Percentiles rank a stretch among this genome's conserved stretches.
These are phyloP conservation scores for Calypte anna DNA, from an alignment of 2,113 vertebrate genomes.

Conservation along the genomic window DNA sequence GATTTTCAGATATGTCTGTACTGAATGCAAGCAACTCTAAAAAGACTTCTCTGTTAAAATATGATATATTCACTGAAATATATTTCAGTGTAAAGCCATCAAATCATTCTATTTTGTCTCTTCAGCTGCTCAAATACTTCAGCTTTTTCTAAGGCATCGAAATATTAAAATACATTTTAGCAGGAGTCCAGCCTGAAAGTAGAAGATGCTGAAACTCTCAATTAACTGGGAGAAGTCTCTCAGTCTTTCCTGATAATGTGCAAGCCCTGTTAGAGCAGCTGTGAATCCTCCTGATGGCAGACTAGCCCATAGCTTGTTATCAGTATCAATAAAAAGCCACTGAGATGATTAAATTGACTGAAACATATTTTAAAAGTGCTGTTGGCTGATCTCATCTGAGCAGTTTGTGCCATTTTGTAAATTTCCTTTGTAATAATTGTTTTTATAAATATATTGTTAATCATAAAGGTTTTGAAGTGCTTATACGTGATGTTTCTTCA, in stretches of 20 bases:
- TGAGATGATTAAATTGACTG: constrained; percentile 29
- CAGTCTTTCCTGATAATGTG: neutral
- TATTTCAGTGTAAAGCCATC: neutral
- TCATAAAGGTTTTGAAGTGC: neutral
- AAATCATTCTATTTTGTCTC: neutral
- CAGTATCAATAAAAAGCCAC: neutral
- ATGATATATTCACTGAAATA: neutral
- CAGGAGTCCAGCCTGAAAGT: neutral
- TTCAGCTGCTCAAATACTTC: neutral
- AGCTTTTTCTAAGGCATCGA: neutral
- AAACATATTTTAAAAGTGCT: constrained; percentile 13
- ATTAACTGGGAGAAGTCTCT: neutral
- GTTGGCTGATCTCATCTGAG: neutral
- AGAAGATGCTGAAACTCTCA: neutral
- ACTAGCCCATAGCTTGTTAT: neutral
- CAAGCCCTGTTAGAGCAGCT: neutral
- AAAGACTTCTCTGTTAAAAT: neutral
- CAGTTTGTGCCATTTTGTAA: neutral
- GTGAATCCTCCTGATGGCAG: neutral
- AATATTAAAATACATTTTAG: neutral
- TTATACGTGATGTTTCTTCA: neutral
- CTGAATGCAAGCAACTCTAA: neutral
- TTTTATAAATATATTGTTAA: constrained; percentile 50
- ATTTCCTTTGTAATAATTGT: constrained; percentile 17
- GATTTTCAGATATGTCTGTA: neutral